A percentile compares a stretch with the other conserved stretches of the same genome.
These are phyloP conservation scores for Hyppa rectilinea DNA, from an alignment of 2,888 invertebrate species.

Conservation along the genomic window DNA sequence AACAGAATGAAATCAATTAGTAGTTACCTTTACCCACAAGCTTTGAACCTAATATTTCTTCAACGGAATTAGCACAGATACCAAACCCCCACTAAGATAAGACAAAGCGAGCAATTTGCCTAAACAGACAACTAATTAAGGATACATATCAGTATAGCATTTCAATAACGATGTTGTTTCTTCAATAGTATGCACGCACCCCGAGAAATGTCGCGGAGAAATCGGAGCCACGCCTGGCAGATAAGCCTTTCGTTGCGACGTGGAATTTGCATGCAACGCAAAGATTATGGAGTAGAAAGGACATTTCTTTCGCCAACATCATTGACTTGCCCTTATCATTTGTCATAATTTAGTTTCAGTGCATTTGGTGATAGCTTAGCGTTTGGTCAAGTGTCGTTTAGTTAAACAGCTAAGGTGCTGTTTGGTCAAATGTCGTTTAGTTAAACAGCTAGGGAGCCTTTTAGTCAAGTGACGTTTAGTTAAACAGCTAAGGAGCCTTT, in stretches of 20 bases:
- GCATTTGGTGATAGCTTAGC: no score
- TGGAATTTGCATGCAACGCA: slow-evolving; percentile 79
- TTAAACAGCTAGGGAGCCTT: no score
- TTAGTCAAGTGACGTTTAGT: no score
- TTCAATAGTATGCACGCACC: slow-evolving; percentile 71
- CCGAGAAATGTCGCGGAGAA: slow-evolving; percentile 76
- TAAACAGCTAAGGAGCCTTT: no score
- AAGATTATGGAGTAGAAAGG: slow-evolving; percentile 63
- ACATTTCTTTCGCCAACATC: not conserved
- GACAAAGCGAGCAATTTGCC: slow-evolving; percentile 56
- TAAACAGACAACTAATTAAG: slow-evolving; percentile 58
- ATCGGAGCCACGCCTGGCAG: slow-evolving; percentile 72
- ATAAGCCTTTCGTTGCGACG: slow-evolving; percentile 77
- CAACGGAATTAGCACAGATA: slow-evolving; percentile 28
- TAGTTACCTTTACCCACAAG: not conserved
- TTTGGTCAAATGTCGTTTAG: no score
- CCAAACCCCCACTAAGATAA: slow-evolving; percentile 28
- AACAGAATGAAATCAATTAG: not conserved
- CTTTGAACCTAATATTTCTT: not conserved
- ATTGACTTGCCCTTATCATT: no score
- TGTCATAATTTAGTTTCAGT: no score
- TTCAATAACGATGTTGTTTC: slow-evolving; percentile 62
- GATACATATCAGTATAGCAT: slow-evolving; percentile 51
- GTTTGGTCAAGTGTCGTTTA: no score
- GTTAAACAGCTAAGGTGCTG: no score